These are phyloP conservation scores for Stenurella melanura DNA, from an alignment of 2,888 invertebrate species.

Conservation along the genomic window DNA sequence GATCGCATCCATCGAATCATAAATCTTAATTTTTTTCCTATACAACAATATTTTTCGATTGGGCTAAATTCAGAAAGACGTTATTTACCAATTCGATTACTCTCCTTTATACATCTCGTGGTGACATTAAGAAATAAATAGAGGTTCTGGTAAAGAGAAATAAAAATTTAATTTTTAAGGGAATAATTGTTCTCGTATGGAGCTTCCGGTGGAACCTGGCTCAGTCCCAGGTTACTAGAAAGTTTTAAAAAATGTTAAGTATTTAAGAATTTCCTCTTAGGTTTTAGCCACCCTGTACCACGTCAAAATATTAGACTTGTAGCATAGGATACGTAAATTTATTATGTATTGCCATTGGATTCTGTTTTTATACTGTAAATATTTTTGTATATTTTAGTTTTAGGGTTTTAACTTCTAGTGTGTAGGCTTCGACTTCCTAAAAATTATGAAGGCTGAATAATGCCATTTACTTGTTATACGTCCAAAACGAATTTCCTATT, in stretches of 20 bases:
- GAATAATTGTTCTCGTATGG: neutral
- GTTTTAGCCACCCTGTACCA: constrained; percentile 28
- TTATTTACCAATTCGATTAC: too few relatives aligned
- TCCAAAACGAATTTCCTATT: constrained; percentile 52
- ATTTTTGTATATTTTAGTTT: constrained; percentile 38
- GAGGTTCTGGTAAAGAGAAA: too few relatives aligned
- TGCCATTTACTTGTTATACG: constrained; percentile 54
- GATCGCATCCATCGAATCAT: too few relatives aligned
- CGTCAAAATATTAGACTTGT: constrained; percentile 9
- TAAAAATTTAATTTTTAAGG: too few relatives aligned
- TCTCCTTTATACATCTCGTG: too few relatives aligned
- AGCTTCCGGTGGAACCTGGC: neutral
- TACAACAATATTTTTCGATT: too few relatives aligned
- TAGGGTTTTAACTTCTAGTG: constrained; percentile 19
- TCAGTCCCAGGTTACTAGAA: too few relatives aligned
- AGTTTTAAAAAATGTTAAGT: neutral
- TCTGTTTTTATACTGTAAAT: constrained; percentile 25
- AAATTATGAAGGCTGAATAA: constrained; percentile 56
- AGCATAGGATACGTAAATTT: constrained; percentile 19
- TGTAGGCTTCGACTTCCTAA: constrained; percentile 49
- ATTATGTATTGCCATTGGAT: constrained; percentile 36
- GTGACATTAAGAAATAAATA: too few relatives aligned
- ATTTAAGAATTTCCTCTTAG: neutral
- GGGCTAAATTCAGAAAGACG: too few relatives aligned
- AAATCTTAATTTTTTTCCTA: too few relatives aligned